phyloP scores from a whole-genome alignment of 2,113 vertebrate species.

The Siniperca knerii region DNA sequence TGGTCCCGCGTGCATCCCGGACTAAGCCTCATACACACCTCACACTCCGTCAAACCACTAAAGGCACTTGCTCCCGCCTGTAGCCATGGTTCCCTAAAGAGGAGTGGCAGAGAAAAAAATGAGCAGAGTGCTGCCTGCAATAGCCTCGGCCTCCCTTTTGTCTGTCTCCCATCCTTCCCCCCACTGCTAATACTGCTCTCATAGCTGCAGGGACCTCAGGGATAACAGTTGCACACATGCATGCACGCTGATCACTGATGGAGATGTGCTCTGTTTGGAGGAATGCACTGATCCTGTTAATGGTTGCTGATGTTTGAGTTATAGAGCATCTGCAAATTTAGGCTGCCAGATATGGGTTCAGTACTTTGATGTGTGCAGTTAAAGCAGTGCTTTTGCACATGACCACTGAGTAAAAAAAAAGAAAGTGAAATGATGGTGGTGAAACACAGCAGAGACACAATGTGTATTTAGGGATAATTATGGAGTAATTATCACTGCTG shows the following conservation, averaged over 20 bases:
- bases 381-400: conserved; percentile 20
- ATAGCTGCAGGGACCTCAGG: conserved; percentile 62
- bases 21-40: conserved; percentile 63
- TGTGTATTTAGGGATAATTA: conserved; percentile 62
- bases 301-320: conserved; percentile 29
- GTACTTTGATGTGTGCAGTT: conserved; percentile 4
- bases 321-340: conserved; percentile 17
- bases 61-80: conserved; percentile 68
- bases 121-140: conserved; percentile 69
- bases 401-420: conserved; percentile 31
- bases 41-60: conserved; percentile 53
- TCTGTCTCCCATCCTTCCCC: conserved; percentile 54
- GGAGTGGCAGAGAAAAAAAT: conserved; percentile 60
- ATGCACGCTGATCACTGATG: conserved; percentile 42
- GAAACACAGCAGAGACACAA: conserved; percentile 53
- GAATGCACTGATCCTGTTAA: conserved; percentile 38
- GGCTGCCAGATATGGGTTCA: background rate
- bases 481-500: conserved; percentile 65
- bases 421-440: conserved; percentile 17
- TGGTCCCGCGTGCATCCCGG: conserved; percentile 37
- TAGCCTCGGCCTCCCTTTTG: conserved; percentile 60
- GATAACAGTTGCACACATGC: conserved; percentile 55
- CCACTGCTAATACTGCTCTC: conserved; percentile 40
- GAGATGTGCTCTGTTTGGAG: conserved; percentile 15
- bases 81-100: conserved; percentile 74